Conservation (phyloP, 1,140 invertebrate genomes). For the Acyrthosiphon pisum region DNA sequence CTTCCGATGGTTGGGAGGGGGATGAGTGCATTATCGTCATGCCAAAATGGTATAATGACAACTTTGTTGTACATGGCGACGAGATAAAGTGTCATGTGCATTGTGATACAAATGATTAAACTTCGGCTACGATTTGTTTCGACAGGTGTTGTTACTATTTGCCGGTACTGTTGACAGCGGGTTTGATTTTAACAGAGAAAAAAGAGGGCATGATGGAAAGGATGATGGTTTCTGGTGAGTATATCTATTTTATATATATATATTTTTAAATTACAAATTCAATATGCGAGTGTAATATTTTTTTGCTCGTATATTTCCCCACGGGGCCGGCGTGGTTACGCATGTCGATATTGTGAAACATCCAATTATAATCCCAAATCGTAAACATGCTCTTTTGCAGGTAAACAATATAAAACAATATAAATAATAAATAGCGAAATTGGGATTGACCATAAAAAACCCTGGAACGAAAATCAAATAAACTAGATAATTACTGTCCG, state of each 20-base stretch:
- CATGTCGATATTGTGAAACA: conserved; percentile 23
- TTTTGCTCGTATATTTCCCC: conserved; percentile 20
- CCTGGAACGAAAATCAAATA: not conserved
- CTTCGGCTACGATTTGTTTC: conserved; percentile 12
- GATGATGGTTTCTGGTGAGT: conserved; percentile 62
- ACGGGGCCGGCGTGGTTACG: not conserved
- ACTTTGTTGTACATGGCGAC: not conserved
- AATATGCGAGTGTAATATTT: not conserved
- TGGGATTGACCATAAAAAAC: not conserved
- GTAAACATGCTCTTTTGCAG: conserved; percentile 20
- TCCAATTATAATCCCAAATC: conserved; percentile 31
- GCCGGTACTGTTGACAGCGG: conserved; percentile 61
- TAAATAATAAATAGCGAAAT: not conserved
- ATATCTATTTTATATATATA: no score
- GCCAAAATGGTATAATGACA: not conserved
- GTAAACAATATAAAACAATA: not conserved
- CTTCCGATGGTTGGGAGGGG: not conserved
- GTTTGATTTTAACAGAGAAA: conserved; percentile 61
- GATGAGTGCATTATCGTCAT: not conserved
- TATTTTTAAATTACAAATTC: conserved; percentile 5
- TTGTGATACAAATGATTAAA: not conserved
- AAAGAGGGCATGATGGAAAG: conserved; percentile 62
- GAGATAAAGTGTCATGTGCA: not conserved
- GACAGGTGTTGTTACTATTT: conserved; percentile 62
- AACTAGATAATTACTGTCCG: not conserved